Evolutionary conservation across 30 jellyfish, hydroid and myxozoan species (phyloP), one percentile per base, ranked within the genome.

Genomic region (Nemopilema nomurai): DNA sequence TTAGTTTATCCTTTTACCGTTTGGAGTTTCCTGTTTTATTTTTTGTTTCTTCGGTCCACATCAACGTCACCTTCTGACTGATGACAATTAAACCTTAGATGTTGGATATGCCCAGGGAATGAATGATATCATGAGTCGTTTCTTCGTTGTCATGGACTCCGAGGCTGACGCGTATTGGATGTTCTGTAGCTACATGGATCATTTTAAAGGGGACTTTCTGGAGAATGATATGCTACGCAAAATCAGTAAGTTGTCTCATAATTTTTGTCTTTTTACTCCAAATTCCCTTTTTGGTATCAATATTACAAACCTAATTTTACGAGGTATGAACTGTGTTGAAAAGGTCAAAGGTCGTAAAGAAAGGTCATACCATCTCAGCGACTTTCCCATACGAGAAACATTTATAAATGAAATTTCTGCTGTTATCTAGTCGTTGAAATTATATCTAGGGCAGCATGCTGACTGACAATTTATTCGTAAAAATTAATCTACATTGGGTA

Each of bases 81-180:
- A 41, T 41, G 57, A 41, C 57, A 41, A 3, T 41, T 41, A 3
- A 41, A 16, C 50, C 69, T 24, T 51, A 92, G 98, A 92, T 21
- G 98, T 92, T 82, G 98, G 98, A 0, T 92, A 92, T 76, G 98
- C 98, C 3, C 98, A 92, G 76, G 98, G 98, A 7, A 92, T 92
- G 98, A 92, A 92, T 87, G 98, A 92, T 82, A 79, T 92, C 68
- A 87, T 92, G 98, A 87, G 97, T 81, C 97, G 97, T 18, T 92
- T 92, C 70, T 90, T 92, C 19, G 88, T 92, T 78, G 98, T 92
- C 91, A 87, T 83, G 95, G 96, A 92, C 22, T 79, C 97, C 0
- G 98, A 92, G 74, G 96, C 98, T 0, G 97, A 92, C 25, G 98
- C 98, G 0, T 92, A 87, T 74, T 92, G 98, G 98, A 92, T 87